Conservation (phyloP, 2,113 vertebrate species). For the Hyperoodon ampullatus region DNA sequence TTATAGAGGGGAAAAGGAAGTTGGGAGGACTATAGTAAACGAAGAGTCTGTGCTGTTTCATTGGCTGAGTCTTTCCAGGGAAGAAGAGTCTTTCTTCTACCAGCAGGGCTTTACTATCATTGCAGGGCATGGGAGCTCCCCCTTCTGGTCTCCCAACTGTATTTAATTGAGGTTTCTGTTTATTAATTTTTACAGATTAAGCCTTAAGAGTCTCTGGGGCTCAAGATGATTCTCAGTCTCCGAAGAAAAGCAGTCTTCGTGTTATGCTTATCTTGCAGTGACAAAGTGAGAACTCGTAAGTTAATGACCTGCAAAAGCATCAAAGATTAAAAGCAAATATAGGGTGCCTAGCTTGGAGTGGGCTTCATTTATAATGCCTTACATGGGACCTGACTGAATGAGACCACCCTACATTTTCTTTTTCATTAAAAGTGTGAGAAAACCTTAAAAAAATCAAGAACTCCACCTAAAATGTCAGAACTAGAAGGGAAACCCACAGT, state of each 20-base stretch:
- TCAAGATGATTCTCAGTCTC: neutral
- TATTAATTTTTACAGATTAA: neutral
- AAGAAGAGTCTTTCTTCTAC: neutral
- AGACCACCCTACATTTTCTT: neutral
- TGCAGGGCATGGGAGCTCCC: neutral
- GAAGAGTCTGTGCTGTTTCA: neutral
- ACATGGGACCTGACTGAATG: neutral
- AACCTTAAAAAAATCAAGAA: neutral
- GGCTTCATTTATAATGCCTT: neutral
- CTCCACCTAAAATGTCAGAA: neutral
- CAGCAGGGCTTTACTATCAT: neutral
- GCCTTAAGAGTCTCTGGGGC: neutral
- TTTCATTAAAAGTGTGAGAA: conserved; percentile 10
- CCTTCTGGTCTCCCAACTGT: neutral
- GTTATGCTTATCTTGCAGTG: neutral
- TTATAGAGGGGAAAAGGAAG: neutral
- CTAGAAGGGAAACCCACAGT: neutral
- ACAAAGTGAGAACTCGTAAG: neutral
- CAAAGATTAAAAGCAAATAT: neutral
- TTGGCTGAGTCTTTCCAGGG: neutral
- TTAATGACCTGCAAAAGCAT: neutral
- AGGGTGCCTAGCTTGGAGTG: neutral
- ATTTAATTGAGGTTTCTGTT: neutral
- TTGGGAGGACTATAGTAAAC: neutral
- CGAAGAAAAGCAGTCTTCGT: neutral